A percentile compares a stretch with the other conserved stretches of the same genome.
These are phyloP conservation scores for Pipistrellus kuhlii DNA, from an alignment of 2,797 vertebrate genomes.

Conservation along the genomic window DNA sequence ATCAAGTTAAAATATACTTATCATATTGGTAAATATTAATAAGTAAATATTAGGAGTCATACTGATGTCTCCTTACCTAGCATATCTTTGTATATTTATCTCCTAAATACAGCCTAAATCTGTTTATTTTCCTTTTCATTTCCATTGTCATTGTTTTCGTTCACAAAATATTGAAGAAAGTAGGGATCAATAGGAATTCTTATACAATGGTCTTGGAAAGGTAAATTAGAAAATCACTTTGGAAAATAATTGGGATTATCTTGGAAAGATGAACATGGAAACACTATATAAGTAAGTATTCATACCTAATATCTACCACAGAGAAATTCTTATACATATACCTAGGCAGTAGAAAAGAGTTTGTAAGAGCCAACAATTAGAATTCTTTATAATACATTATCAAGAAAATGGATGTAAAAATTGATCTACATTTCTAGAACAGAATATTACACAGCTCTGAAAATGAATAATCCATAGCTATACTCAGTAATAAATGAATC, in stretches of 20 bases:
- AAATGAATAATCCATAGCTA: neutral
- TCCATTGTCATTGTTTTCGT: neutral
- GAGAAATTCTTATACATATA: neutral
- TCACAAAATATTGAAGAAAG: neutral
- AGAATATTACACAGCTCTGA: neutral
- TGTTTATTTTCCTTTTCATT: neutral
- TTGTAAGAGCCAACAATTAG: neutral
- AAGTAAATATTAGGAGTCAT: neutral
- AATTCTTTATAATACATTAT: neutral
- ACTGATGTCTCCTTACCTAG: neutral
- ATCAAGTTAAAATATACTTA: neutral
- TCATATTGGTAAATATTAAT: neutral
- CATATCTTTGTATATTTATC: neutral
- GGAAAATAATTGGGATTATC: neutral
- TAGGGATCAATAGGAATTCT: neutral
- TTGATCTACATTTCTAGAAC: neutral
- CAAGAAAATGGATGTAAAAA: neutral
- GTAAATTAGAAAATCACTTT: conserved; percentile 18
- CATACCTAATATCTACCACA: neutral
- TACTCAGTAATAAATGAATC: neutral
- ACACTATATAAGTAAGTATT: neutral
- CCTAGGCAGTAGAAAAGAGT: neutral
- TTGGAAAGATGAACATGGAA: neutral
- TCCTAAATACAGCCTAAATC: neutral
- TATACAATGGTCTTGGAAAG: neutral